phyloP scores from a whole-genome alignment of 1,140 invertebrate genomes.

The Brachionus plicatilis region DNA sequence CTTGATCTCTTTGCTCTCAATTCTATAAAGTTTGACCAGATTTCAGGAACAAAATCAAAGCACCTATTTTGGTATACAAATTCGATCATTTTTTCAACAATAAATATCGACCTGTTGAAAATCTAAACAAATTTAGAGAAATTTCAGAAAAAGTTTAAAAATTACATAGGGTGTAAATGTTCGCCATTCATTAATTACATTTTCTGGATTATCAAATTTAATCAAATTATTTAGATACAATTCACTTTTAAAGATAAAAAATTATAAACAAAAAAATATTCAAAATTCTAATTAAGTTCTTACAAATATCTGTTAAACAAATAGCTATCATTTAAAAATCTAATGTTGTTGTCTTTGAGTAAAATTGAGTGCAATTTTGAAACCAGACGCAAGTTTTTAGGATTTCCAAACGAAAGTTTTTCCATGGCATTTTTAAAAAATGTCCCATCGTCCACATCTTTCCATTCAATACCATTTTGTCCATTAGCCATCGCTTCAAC shows the following conservation, averaged over 20 bases:
- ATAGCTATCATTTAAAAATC: constrained; percentile 21
- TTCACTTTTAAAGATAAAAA: not conserved
- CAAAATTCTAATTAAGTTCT: not conserved
- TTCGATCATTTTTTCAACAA: constrained; percentile 15
- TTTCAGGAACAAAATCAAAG: constrained; percentile 25
- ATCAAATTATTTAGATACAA: not conserved
- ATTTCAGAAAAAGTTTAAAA: not conserved
- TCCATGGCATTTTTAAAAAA: constrained; percentile 39
- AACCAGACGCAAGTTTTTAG: not conserved
- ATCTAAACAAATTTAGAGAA: constrained; percentile 2
- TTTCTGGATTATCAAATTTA: not conserved
- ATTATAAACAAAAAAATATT: not conserved
- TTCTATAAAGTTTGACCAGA: constrained; percentile 22
- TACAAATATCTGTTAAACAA: constrained; percentile 26
- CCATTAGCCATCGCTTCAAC: not conserved
- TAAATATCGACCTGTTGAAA: not conserved
- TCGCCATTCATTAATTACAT: constrained; percentile 32
- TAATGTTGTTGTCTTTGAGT: constrained; percentile 7
- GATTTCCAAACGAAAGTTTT: not conserved
- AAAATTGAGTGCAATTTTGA: not conserved
- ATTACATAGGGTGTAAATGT: constrained; percentile 31
- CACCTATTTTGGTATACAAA: not conserved
- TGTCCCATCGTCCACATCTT: not conserved
- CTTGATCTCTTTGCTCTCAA: not conserved
- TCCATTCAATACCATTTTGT: constrained; percentile 1